Conservation (phyloP, 2,888 invertebrate species). For the Palloptera scutellata region DNA sequence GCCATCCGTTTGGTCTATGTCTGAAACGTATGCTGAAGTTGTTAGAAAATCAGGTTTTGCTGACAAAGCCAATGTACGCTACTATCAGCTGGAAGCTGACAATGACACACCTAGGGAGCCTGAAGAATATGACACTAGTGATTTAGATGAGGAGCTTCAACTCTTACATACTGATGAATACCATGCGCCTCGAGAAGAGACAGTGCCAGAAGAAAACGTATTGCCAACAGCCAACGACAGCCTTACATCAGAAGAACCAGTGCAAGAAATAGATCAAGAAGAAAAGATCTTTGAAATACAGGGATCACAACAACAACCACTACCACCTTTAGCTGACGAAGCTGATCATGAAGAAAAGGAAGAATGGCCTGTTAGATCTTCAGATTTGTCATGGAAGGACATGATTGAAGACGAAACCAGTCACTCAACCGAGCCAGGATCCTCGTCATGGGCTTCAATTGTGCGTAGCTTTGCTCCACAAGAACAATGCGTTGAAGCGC, state of each 20-base stretch:
- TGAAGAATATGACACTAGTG: neutral
- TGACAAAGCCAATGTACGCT: constrained; percentile 47
- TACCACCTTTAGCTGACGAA: constrained; percentile 15
- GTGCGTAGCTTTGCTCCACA: constrained; percentile 41
- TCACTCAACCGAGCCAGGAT: constrained; percentile 37
- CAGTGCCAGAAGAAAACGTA: neutral
- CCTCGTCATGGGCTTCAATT: constrained; percentile 49
- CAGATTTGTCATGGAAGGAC: constrained; percentile 49
- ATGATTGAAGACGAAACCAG: constrained; percentile 51
- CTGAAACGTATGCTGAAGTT: constrained; percentile 61
- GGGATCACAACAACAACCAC: neutral
- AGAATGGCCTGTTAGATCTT: constrained; percentile 39
- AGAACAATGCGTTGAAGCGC: constrained; percentile 14
- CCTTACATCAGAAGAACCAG: neutral
- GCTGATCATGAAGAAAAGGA: constrained; percentile 43
- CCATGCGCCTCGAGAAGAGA: neutral
- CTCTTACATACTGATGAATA: neutral
- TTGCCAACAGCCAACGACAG: neutral
- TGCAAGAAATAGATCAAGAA: neutral
- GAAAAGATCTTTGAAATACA: neutral
- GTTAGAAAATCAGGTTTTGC: constrained; percentile 54
- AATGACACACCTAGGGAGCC: neutral
- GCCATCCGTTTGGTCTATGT: constrained; percentile 51
- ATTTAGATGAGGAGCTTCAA: neutral
- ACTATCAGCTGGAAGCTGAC: constrained; percentile 31